Evolutionary conservation across 2,888 invertebrate species (phyloP).

Genomic region (Tetheella fluctuosa): DNA sequence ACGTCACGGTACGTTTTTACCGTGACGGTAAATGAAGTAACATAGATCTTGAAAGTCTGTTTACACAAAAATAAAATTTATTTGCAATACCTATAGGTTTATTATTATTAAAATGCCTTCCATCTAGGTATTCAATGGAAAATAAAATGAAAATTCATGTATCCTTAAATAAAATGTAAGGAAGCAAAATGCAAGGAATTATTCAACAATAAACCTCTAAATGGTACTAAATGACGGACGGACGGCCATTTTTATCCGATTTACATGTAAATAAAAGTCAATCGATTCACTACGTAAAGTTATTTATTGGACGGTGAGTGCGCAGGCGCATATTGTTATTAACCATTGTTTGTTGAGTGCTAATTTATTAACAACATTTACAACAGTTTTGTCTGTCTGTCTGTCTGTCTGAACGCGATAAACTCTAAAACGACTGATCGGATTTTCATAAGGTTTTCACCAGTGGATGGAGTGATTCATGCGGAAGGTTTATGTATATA

Average conservation of each 20-base stretch:
- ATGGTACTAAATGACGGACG: slow-evolving; percentile 34
- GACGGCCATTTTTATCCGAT: slow-evolving; percentile 51
- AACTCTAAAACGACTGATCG: no score
- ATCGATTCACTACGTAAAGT: slow-evolving; percentile 48
- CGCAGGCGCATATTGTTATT: slow-evolving; percentile 35
- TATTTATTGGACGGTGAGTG: slow-evolving; percentile 52
- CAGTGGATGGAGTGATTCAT: no score
- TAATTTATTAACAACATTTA: slow-evolving; percentile 16
- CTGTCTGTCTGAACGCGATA: no score
- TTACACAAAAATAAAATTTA: no score
- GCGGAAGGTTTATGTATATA: no score
- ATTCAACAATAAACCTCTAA: slow-evolving; percentile 9
- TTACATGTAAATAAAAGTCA: slow-evolving; percentile 61
- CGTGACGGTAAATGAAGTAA: no score
- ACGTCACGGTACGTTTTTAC: no score
- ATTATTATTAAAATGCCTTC: no score
- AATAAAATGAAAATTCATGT: background rate
- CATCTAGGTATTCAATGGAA: background rate
- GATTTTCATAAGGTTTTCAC: no score
- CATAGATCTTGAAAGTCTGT: no score
- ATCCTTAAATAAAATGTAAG: slow-evolving; percentile 4
- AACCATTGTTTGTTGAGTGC: slow-evolving; percentile 33
- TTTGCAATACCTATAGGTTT: no score
- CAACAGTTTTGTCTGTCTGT: no score
- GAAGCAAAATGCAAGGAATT: background rate